Base-by-base conservation (phyloP, 1,140 invertebrate genomes). In the Drosophila hydei region DNA sequence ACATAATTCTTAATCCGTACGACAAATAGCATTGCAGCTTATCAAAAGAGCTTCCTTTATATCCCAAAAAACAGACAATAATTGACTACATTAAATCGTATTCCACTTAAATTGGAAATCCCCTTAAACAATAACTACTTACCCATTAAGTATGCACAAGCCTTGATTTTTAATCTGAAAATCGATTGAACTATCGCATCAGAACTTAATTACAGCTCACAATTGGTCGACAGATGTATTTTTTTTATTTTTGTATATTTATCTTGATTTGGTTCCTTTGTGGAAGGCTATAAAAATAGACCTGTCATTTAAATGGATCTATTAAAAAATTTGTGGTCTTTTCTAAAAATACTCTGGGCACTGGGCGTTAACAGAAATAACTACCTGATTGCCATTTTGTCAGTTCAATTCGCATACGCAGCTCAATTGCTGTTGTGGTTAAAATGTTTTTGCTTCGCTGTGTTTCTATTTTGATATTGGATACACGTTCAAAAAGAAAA, bases 261-360 rank as follows among this genome's bases (percentile, higher is more conserved):
- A n/a, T 23, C 21, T 18, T 60, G 36, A 47, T 62, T 64, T 11
- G 51, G 50, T 40, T 52, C 55, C 52, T 72, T 87, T 75, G 45
- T 70, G 64, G 75, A 81, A 63, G 54, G 47, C 38, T 78, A 56
- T 78, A 87, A 81, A 81, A 87, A 87, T 87, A 87, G 83, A 88
- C 73, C 71, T 71, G 75, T 64, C 83, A 79, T 58, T 75, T 87
- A 77, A 75, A 80, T 80, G 59, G 73, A 51, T 72, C 72, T 79
- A 77, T 85, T 70, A 85, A 85, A 78, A 85, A 78, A 72, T 54
- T 73, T 75, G 81, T 69, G 74, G 70, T 52, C 78, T 74, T 48
- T 81, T 80, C 77, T 87, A 87, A 75, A 87, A 78, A 87, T 88
- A 85, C 40, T 8, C 16, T n/a, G n/a, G n/a, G n/a, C 19, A 75